These are phyloP conservation scores for Hanleya hanleyi DNA, from an alignment of 2,888 invertebrate species.

Conservation along the genomic window DNA sequence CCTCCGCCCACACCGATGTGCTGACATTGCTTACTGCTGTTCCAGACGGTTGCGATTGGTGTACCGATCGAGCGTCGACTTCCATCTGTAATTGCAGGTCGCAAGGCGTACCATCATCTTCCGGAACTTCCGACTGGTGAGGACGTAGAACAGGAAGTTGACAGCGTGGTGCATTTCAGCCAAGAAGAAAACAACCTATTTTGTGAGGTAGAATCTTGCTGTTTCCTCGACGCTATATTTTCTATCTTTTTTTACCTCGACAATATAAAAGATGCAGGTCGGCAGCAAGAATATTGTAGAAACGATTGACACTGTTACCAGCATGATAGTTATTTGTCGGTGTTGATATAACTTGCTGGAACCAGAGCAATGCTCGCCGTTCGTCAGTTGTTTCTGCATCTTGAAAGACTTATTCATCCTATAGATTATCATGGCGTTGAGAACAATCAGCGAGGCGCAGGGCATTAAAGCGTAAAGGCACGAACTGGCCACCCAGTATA, in stretches of 20 bases:
- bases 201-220: background rate
- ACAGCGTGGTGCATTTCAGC: slow-evolving; percentile 2
- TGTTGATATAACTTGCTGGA: background rate
- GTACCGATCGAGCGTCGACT: background rate
- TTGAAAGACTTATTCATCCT: background rate
- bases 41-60: background rate
- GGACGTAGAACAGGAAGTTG: slow-evolving; percentile 5
- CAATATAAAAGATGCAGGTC: background rate
- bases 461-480: slow-evolving; percentile 1
- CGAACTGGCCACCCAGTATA: background rate
- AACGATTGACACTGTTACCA: background rate
- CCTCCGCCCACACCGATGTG: too few species aligned
- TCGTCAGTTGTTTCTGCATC: background rate
- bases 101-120: background rate
- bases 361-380: background rate
- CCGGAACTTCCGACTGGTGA: slow-evolving; percentile 6
- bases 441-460: background rate
- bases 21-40: background rate
- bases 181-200: background rate
- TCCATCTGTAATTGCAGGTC: background rate
- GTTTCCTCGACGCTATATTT: too few species aligned
- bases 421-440: background rate
- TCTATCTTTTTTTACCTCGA: background rate
- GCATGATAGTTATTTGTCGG: background rate
- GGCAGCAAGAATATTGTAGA: background rate